Evolutionary conservation across 1,140 invertebrate genomes (phyloP).

Genomic region (Acromyrmex heyeri): DNA sequence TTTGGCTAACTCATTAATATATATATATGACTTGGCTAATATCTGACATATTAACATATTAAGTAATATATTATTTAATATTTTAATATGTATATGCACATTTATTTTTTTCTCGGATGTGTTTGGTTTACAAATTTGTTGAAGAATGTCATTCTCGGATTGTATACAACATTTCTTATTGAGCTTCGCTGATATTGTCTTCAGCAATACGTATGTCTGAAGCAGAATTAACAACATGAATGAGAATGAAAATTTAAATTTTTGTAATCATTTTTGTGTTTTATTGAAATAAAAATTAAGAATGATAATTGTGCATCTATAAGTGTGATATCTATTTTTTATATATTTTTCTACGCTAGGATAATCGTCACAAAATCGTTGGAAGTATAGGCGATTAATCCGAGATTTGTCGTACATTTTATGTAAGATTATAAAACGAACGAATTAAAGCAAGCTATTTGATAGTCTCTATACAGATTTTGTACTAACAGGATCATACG

Average conservation of each 20-base stretch:
- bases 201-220: conserved; percentile 5
- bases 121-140: conserved; percentile 19
- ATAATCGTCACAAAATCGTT: neutral
- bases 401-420: neutral
- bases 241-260: neutral
- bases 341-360: neutral
- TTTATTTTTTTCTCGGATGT: neutral
- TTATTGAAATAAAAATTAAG: neutral
- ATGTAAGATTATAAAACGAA: conserved; percentile 8
- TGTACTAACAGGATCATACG: conserved; percentile 26
- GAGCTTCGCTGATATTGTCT: neutral
- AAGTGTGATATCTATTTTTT: neutral
- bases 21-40: conserved; percentile 33
- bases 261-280: no score
- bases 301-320: neutral
- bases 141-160: neutral
- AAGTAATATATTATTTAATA: neutral
- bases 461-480: conserved; percentile 20
- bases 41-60: neutral
- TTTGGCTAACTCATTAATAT: conserved; percentile 31
- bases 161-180: neutral
- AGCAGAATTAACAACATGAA: neutral
- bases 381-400: neutral
- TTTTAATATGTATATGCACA: neutral
- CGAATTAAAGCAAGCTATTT: conserved; percentile 42